Percentiles rank a stretch among this genome's conserved stretches.
Evolutionary conservation across 2,888 invertebrate genomes (phyloP).

Genomic region (Dascillus cervinus): DNA sequence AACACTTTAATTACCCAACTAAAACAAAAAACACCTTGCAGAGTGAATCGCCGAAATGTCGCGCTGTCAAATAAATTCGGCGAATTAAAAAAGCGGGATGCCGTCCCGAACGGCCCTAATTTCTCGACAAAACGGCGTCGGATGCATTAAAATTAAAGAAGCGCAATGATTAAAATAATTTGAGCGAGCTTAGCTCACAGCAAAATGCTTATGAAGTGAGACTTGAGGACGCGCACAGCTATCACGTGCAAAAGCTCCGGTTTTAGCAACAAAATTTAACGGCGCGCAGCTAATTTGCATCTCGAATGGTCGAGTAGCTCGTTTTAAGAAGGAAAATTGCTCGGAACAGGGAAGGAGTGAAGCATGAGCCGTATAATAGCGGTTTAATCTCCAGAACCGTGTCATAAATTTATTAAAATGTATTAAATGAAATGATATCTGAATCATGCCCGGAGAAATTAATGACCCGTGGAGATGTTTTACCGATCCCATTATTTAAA

Average conservation of each 20-base stretch:
- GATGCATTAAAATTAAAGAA: constrained; percentile 20
- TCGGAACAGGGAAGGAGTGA: constrained; percentile 32
- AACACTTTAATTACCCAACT: constrained; percentile 12
- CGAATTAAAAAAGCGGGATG: constrained; percentile 8
- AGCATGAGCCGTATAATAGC: constrained; percentile 39
- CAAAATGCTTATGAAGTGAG: constrained; percentile 26
- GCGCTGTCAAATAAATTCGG: constrained; percentile 8
- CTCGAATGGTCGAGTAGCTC: constrained; percentile 33
- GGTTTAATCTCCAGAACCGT: constrained; percentile 37
- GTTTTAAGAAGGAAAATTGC: constrained; percentile 35
- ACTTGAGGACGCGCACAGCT: constrained; percentile 26
- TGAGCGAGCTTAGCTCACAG: constrained; percentile 19
- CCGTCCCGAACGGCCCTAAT: too few relatives aligned
- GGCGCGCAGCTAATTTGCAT: constrained; percentile 39
- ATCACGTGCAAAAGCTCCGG: constrained; percentile 32
- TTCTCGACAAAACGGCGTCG: constrained; percentile 8
- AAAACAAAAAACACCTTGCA: constrained; percentile 7
- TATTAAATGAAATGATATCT: constrained; percentile 40
- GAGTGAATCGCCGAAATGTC: constrained; percentile 5
- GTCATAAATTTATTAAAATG: constrained; percentile 42
- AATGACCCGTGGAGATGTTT: constrained; percentile 14
- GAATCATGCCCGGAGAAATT: constrained; percentile 23
- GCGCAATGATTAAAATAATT: constrained; percentile 23
- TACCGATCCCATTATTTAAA: constrained; percentile 15
- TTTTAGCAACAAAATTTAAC: constrained; percentile 37